These are phyloP conservation scores for Brenthis daphne DNA, from an alignment of 2,888 invertebrate species.

Conservation along the genomic window DNA sequence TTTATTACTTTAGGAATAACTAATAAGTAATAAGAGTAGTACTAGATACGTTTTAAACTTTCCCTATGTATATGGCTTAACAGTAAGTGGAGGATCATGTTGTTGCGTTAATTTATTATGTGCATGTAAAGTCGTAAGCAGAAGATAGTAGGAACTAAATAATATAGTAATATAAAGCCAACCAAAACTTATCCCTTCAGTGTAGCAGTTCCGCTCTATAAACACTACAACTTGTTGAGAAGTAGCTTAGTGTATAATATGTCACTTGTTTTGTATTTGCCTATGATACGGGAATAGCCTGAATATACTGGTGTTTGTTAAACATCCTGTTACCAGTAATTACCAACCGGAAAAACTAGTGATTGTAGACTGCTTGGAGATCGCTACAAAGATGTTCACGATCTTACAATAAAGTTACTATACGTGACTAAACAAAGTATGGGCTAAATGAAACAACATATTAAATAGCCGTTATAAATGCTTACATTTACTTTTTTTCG, in stretches of 20 bases:
- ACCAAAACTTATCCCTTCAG: constrained; percentile 11
- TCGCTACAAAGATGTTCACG: not conserved
- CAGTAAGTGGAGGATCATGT: no score
- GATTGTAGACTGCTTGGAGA: not conserved
- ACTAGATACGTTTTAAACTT: no score
- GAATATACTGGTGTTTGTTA: not conserved
- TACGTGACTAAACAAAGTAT: no score
- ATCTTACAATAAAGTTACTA: no score
- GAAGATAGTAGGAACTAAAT: not conserved
- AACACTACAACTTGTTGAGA: constrained; percentile 4
- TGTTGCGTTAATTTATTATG: no score
- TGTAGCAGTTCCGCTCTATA: constrained; percentile 11
- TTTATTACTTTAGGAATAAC: no score
- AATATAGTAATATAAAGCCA: constrained; percentile 19
- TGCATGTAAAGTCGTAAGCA: not conserved
- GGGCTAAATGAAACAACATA: no score
- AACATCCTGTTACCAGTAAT: not conserved
- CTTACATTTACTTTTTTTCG: no score
- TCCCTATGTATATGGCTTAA: no score
- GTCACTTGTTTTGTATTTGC: constrained; percentile 20
- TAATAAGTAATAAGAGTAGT: no score
- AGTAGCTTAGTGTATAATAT: constrained; percentile 11
- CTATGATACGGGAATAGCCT: constrained; percentile 6
- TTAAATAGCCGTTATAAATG: no score
- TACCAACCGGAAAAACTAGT: not conserved